Evolutionary conservation across 2,888 invertebrate genomes (phyloP), one percentile per base, ranked within the genome.

Genomic region (Acleris literana): DNA sequence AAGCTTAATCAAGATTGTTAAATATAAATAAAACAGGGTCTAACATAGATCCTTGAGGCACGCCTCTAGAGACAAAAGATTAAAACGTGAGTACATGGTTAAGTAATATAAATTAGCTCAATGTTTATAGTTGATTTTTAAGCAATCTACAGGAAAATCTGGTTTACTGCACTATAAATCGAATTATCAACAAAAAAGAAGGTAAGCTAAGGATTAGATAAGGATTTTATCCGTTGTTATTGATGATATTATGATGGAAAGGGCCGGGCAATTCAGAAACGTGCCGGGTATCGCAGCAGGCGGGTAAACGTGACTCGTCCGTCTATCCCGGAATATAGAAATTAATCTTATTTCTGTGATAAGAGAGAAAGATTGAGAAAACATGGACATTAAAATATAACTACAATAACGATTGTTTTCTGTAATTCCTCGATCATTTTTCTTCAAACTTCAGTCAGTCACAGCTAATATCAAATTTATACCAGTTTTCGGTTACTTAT

Each of bases 261-360:
- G 49, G 54, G 25, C 48, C 64, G 48, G 20, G 16, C 20, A 55
- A 33, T 55, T 33, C 44, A 22, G 43, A 56, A 56, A 60, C 49
- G 60, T 46, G 60, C 29, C 17, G 33, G 43, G 60, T 46, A 56
- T 33, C 17, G 33, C 18, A 13, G 64, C 49, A 53, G 29, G 33
- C 60, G 56, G 48, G 13, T 18, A 56, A 60, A 61, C 65, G 65
- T 65, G 65, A 65, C 55, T 56, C 13, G 18, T 9, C 29, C 51
- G 60, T 25, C 29, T 29, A 49, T 44, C 25, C n/a, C 39, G 43
- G 60, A 55, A 64, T 64, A 25, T 60, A 44, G 43, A 59, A 55
- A 51, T 61, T 64, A 56, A 65, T 61, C 65, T 56, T 49, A 56
- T 43, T 51, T 13, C 39, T 52, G 7, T 11, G 25, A 64, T 59